Evolutionary conservation across 2,797 vertebrate genomes (phyloP).

Genomic region (Pagetopsis macropterus): DNA sequence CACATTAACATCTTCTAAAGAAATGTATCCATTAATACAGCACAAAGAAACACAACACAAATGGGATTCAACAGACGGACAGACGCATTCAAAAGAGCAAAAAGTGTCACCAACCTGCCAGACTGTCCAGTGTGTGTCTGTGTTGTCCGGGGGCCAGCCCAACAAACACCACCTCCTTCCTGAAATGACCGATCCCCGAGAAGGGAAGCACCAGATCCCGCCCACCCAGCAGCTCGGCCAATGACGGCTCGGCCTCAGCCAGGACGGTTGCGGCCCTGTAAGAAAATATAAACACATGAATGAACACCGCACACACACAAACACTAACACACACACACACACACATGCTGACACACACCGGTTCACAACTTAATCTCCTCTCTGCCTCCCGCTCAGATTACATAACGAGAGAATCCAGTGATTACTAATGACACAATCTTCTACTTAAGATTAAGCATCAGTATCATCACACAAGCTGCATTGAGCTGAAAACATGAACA

Average conservation of each 20-base stretch:
- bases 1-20: constrained; percentile 10
- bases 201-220: constrained; percentile 88
- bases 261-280: constrained; percentile 86
- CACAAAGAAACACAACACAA: background rate
- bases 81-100: background rate
- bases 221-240: constrained; percentile 88
- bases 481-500: background rate
- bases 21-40: constrained; percentile 4
- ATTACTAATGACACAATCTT: constrained; percentile 66
- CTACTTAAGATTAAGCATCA: constrained; percentile 60
- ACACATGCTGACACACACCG: constrained; percentile 15
- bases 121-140: constrained; percentile 79
- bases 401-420: constrained; percentile 65
- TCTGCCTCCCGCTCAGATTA: constrained; percentile 60
- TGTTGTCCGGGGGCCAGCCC: constrained; percentile 86
- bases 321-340: constrained; percentile 14
- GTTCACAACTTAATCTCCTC: constrained; percentile 65
- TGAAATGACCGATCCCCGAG: constrained; percentile 89
- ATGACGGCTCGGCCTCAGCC: constrained; percentile 81
- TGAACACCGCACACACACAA: constrained; percentile 10
- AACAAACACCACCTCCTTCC: constrained; percentile 93
- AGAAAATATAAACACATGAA: constrained; percentile 39
- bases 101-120: constrained; percentile 86
- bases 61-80: background rate
- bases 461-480: constrained; percentile 25